Evolutionary conservation across 2,888 invertebrate species (phyloP).

Genomic region (Amphipyra berbera): DNA sequence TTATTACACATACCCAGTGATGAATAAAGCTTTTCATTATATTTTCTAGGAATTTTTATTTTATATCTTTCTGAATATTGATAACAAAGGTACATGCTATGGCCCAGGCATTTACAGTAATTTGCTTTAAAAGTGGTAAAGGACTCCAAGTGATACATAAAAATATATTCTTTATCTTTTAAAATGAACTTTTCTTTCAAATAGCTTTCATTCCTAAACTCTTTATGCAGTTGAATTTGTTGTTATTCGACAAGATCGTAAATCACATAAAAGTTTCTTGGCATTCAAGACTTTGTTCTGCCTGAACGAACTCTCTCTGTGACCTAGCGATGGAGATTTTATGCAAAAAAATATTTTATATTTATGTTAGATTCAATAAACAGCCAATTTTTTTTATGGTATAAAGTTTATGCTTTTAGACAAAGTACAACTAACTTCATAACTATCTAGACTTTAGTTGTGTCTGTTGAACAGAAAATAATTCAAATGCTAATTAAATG

Average conservation of each 20-base stretch:
- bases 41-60: conserved; percentile 17
- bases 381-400: neutral
- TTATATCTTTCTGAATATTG: conserved; percentile 28
- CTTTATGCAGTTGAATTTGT: conserved; percentile 22
- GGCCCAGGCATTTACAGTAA: conserved; percentile 30
- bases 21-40: conserved; percentile 40
- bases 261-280: neutral
- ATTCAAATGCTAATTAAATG: too few relatives aligned
- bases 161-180: conserved; percentile 55
- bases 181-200: conserved; percentile 36
- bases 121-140: conserved; percentile 47
- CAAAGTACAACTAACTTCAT: too few relatives aligned
- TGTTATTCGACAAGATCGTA: conserved; percentile 46
- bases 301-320: neutral
- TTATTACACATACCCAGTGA: conserved; percentile 25
- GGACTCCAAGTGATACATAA: conserved; percentile 51
- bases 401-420: too few relatives aligned
- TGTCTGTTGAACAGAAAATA: too few relatives aligned
- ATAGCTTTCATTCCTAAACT: conserved; percentile 29
- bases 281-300: neutral
- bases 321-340: neutral
- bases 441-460: too few relatives aligned
- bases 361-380: neutral
- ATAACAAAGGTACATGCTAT: conserved; percentile 45
- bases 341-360: neutral